A percentile compares a stretch with the other conserved stretches of the same genome.
Conservation (phyloP, 2,888 invertebrate species). For the Rhingia rostrata region DNA sequence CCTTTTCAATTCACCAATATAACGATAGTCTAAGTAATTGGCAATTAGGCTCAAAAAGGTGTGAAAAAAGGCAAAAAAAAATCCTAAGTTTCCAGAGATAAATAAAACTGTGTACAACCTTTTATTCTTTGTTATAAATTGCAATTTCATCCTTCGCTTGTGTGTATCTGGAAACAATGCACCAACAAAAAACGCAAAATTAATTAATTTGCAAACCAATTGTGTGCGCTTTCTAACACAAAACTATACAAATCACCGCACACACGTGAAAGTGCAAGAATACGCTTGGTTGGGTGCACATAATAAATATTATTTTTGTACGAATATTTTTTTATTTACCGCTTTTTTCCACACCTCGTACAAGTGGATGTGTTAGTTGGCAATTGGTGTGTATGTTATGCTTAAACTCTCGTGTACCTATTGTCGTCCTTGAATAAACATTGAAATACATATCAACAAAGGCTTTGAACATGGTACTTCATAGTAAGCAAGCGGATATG, state of each 20-base stretch:
- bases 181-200: conserved; percentile 22
- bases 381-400: neutral
- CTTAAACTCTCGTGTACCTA: conserved; percentile 9
- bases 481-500: conserved; percentile 48
- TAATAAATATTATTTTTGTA: conserved; percentile 63
- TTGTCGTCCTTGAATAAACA: conserved; percentile 25
- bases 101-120: conserved; percentile 26
- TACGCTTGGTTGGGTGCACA: conserved; percentile 31
- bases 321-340: conserved; percentile 23
- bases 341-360: conserved; percentile 26
- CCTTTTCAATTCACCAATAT: neutral
- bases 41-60: conserved; percentile 52
- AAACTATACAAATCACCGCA: conserved; percentile 53
- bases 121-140: conserved; percentile 40
- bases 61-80: conserved; percentile 9
- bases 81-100: conserved; percentile 8
- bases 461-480: conserved; percentile 46
- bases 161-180: neutral
- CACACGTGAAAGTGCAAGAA: conserved; percentile 12
- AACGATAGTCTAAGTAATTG: conserved; percentile 12
- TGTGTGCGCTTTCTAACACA: conserved; percentile 25
- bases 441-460: conserved; percentile 25
- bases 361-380: neutral
- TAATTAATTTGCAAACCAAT: conserved; percentile 56
- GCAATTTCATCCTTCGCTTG: conserved; percentile 47